Conservation (phyloP, 2,888 invertebrate genomes). For the Leptinotarsa haldemani region DNA sequence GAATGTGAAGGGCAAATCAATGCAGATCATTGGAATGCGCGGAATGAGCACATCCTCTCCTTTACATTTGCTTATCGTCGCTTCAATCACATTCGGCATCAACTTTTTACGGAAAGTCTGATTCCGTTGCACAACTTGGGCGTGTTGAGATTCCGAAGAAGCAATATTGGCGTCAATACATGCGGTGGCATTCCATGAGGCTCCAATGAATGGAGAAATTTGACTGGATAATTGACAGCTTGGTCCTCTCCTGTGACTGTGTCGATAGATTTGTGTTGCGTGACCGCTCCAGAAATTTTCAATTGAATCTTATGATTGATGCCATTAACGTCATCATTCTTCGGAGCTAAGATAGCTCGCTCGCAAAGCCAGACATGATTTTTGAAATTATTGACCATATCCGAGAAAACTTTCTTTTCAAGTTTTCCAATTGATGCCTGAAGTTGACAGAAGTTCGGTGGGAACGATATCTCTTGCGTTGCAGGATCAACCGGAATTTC, state of each 20-base stretch:
- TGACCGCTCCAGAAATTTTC: conserved; percentile 46
- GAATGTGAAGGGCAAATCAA: conserved; percentile 43
- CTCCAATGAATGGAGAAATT: conserved; percentile 35
- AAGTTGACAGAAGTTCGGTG: too few species aligned
- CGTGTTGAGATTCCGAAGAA: conserved; percentile 31
- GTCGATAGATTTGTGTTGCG: conserved; percentile 43
- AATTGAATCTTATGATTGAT: conserved; percentile 55
- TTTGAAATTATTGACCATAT: conserved; percentile 50
- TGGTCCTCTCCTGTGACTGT: conserved; percentile 38
- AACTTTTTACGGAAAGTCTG: conserved; percentile 26
- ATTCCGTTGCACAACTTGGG: conserved; percentile 33
- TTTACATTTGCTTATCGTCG: conserved; percentile 34
- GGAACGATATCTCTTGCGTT: conserved; percentile 58
- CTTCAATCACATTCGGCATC: too few species aligned
- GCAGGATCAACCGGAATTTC: conserved; percentile 53
- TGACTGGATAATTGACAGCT: too few species aligned
- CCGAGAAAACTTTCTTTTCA: conserved; percentile 50
- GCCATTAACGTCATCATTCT: conserved; percentile 58
- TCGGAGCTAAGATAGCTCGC: conserved; percentile 46
- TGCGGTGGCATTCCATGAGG: conserved; percentile 39
- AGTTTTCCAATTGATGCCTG: conserved; percentile 28
- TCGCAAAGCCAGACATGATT: conserved; percentile 52
- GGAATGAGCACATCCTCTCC: conserved; percentile 52
- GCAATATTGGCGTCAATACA: conserved; percentile 32
- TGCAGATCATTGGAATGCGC: conserved; percentile 58